A percentile compares a stretch with the other conserved stretches of the same genome.
Conservation (phyloP, 2,797 vertebrate genomes). For the Dicrostonyx torquatus region DNA sequence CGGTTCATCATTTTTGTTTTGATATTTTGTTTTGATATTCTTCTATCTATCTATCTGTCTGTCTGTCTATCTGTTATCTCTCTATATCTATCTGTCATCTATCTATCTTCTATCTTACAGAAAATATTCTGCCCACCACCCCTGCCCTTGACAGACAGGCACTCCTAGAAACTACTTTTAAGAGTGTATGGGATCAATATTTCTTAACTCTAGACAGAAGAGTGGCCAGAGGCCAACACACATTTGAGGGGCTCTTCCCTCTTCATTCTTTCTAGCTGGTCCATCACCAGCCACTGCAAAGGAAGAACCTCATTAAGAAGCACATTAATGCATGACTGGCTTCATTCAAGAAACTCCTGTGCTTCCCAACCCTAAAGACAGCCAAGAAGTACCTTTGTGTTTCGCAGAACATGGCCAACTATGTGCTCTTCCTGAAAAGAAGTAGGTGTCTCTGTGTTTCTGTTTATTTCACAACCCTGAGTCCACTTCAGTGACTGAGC, state of each 20-base stretch:
- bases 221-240: not conserved
- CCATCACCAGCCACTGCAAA: rapidly evolving
- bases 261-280: not conserved
- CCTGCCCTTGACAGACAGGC: not conserved
- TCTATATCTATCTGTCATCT: not conserved
- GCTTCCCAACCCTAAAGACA: not conserved
- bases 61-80: not conserved
- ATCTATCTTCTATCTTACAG: not conserved
- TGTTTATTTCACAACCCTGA: not conserved
- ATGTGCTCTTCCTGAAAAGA: not conserved
- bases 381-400: not conserved
- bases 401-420: rapidly evolving
- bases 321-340: rapidly evolving
- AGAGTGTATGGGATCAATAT: not conserved
- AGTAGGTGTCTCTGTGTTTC: not conserved
- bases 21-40: not conserved
- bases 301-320: not conserved
- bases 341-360: not conserved
- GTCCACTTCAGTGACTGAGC: not conserved
- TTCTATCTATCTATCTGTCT: not conserved
- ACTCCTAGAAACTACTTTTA: not conserved
- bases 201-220: not conserved
- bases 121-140: not conserved
- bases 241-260: not conserved
- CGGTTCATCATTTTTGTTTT: not conserved